Conservation (phyloP, 2,888 invertebrate genomes). For the Cinara cedri region DNA sequence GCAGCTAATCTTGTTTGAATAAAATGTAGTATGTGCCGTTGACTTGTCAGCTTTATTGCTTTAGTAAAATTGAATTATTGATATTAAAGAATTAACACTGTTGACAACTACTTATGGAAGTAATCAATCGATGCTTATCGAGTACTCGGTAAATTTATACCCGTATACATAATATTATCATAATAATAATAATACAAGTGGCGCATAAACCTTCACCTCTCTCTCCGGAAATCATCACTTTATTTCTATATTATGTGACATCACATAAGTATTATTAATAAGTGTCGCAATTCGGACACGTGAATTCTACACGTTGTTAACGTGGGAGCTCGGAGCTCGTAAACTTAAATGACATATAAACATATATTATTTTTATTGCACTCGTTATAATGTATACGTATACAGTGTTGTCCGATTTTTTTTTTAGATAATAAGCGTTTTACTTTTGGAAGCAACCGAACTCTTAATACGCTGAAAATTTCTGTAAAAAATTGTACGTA, state of each 20-base stretch:
- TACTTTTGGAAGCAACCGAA: neutral
- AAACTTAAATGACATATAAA: constrained; percentile 30
- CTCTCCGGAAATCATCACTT: constrained; percentile 54
- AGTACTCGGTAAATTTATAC: constrained; percentile 24
- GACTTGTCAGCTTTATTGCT: constrained; percentile 40
- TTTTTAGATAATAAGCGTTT: neutral
- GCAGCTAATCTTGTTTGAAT: constrained; percentile 32
- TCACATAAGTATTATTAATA: constrained; percentile 19
- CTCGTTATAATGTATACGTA: neutral
- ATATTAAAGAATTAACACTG: constrained; percentile 26
- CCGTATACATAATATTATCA: constrained; percentile 9
- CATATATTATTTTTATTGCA: constrained; percentile 15
- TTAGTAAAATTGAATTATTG: constrained; percentile 36
- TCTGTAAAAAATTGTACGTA: too few relatives aligned
- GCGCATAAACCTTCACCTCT: constrained; percentile 25
- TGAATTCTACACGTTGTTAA: constrained; percentile 34
- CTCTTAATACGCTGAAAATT: neutral
- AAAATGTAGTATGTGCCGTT: constrained; percentile 2
- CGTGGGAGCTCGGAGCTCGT: constrained; percentile 45
- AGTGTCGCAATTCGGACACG: constrained; percentile 53
- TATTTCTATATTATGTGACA: constrained; percentile 32
- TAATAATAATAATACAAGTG: too few relatives aligned
- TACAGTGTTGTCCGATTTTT: neutral
- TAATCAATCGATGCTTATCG: constrained; percentile 47
- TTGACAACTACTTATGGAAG: constrained; percentile 32